phyloP scores from a whole-genome alignment of 1,140 invertebrate genomes.

The Sitophilus oryzae region DNA sequence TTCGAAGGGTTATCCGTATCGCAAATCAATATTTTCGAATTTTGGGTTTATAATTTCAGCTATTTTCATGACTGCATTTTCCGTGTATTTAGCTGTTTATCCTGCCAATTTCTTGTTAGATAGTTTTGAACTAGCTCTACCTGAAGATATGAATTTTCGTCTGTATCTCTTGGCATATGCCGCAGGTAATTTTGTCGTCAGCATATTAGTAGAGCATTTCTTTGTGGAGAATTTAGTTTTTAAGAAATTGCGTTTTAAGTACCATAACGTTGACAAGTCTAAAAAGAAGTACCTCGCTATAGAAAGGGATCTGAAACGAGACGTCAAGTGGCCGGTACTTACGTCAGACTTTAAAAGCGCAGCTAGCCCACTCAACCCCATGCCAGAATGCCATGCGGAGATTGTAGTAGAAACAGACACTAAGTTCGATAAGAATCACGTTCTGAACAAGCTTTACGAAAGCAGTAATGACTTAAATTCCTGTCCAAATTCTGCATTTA shows the following conservation, averaged over 20 bases:
- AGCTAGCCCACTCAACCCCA: conserved; percentile 36
- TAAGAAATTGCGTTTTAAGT: conserved; percentile 49
- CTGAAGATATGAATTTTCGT: conserved; percentile 57
- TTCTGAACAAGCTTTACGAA: conserved; percentile 41
- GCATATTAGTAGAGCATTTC: conserved; percentile 56
- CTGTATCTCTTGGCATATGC: conserved; percentile 56
- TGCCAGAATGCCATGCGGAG: conserved; percentile 44
- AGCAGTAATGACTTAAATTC: conserved; percentile 3
- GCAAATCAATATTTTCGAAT: conserved; percentile 78
- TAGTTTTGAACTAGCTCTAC: conserved; percentile 61
- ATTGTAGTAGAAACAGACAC: conserved; percentile 43
- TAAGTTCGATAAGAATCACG: conserved; percentile 39
- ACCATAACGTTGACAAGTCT: conserved; percentile 53
- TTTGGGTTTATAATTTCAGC: conserved; percentile 59
- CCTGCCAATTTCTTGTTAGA: conserved; percentile 58
- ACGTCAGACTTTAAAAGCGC: conserved; percentile 41
- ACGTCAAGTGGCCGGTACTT: conserved; percentile 56
- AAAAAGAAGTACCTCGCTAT: conserved; percentile 56
- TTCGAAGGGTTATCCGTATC: conserved; percentile 84
- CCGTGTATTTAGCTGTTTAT: conserved; percentile 63
- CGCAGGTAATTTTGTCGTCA: conserved; percentile 54
- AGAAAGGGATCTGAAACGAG: conserved; percentile 51
- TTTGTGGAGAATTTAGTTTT: conserved; percentile 58
- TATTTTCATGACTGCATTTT: conserved; percentile 56
- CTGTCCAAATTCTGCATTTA: conserved; percentile 10